Conservation (phyloP, 2,888 invertebrate genomes). For the Calameuta pallipes region DNA sequence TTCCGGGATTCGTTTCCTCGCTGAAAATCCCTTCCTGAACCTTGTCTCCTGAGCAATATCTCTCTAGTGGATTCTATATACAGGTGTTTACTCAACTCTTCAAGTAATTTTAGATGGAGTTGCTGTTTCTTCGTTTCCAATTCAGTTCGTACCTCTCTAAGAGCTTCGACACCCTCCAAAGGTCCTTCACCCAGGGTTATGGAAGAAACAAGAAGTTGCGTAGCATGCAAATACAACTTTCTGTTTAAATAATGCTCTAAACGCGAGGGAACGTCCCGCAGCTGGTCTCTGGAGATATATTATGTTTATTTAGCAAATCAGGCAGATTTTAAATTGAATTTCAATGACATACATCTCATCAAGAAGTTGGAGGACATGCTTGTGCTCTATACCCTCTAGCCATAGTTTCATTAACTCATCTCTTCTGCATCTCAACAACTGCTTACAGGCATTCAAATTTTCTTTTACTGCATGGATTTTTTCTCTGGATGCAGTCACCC, state of each 20-base stretch:
- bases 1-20: conserved; percentile 70
- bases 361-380: conserved; percentile 87
- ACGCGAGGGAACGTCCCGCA: conserved; percentile 79
- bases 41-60: conserved; percentile 71
- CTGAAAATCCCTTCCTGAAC: conserved; percentile 73
- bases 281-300: conserved; percentile 72
- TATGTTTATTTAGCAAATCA: background rate
- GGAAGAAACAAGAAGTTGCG: conserved; percentile 82
- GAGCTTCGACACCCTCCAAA: conserved; percentile 84
- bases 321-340: background rate
- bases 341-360: conserved; percentile 82
- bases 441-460: conserved; percentile 85
- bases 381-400: conserved; percentile 96
- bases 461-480: conserved; percentile 83
- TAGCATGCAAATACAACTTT: conserved; percentile 87
- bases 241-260: conserved; percentile 74
- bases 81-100: conserved; percentile 79
- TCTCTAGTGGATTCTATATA: conserved; percentile 74
- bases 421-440: conserved; percentile 86
- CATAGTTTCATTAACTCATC: conserved; percentile 94
- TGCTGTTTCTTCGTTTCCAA: conserved; percentile 77
- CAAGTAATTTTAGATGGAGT: conserved; percentile 75
- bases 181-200: conserved; percentile 76
- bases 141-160: conserved; percentile 82
- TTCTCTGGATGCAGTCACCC: conserved; percentile 81